phyloP scores from a whole-genome alignment of 2,113 vertebrate genomes.

The Elgaria multicarinata region DNA sequence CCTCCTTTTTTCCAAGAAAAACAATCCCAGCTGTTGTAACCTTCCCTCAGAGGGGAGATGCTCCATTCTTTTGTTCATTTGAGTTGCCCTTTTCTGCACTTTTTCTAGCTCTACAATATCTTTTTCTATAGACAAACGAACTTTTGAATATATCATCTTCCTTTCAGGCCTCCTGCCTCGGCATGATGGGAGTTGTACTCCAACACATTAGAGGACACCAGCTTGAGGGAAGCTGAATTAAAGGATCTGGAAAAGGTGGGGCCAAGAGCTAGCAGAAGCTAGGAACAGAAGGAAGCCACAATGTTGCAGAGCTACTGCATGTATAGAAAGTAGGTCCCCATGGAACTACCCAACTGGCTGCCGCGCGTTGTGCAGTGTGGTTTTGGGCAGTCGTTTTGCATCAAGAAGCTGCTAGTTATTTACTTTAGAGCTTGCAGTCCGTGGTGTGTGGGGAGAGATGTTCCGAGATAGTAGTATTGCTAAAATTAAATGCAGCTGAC shows the following conservation, averaged over 20 bases:
- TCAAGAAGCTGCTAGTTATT: constrained; percentile 73
- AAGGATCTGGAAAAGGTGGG: background rate
- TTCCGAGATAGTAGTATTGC: constrained; percentile 67
- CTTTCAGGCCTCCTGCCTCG: background rate
- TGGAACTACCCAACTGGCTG: background rate
- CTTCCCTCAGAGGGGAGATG: too few relatives aligned
- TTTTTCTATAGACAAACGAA: too few relatives aligned
- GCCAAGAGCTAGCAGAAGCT: background rate
- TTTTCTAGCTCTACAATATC: too few relatives aligned
- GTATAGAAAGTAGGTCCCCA: constrained; percentile 59
- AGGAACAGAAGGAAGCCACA: background rate
- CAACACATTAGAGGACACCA: too few relatives aligned
- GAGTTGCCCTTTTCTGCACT: too few relatives aligned
- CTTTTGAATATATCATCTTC: background rate
- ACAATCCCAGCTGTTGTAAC: too few relatives aligned
- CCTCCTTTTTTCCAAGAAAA: too few relatives aligned
- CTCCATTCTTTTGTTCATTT: too few relatives aligned
- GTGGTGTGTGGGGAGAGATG: constrained; percentile 65
- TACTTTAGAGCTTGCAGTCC: constrained; percentile 71
- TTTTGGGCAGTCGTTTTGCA: constrained; percentile 33
- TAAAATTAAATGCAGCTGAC: constrained; percentile 74
- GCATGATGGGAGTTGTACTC: too few relatives aligned
- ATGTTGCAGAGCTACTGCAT: constrained; percentile 44
- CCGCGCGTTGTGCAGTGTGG: constrained; percentile 39
- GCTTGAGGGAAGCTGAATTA: too few relatives aligned